These are phyloP conservation scores for Donacobius atricapilla DNA, from an alignment of 2,113 vertebrate genomes.

Conservation along the genomic window DNA sequence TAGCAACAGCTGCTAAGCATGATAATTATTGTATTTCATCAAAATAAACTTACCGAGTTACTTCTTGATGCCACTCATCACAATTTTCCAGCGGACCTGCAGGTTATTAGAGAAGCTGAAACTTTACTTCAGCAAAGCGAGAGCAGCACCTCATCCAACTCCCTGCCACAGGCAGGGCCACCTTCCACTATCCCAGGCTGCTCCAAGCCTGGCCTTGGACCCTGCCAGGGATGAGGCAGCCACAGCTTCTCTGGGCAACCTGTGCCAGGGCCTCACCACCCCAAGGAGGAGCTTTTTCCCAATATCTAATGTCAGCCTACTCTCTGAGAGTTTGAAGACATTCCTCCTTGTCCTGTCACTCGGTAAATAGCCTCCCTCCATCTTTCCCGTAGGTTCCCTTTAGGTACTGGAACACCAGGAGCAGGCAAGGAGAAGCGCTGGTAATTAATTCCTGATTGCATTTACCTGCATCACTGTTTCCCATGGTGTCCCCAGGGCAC, in stretches of 20 bases:
- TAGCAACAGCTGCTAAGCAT: slow-evolving; percentile 81
- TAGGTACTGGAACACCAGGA: not conserved
- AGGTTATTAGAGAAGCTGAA: not conserved
- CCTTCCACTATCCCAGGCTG: not conserved
- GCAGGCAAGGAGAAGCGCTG: not conserved
- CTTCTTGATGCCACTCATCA: slow-evolving; percentile 44
- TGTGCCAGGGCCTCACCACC: not conserved
- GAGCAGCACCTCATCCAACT: not conserved
- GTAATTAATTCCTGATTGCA: not conserved
- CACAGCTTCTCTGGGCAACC: not conserved
- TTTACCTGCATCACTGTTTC: not conserved
- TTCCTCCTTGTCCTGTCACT: not conserved
- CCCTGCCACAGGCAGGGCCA: not conserved
- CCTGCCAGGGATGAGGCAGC: not conserved
- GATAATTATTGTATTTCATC: slow-evolving; percentile 82
- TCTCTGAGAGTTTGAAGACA: not conserved
- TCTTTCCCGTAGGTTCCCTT: not conserved
- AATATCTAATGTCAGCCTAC: too few relatives aligned
- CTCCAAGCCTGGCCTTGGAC: not conserved
- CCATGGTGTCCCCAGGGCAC: accelerated
- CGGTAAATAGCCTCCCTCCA: not conserved
- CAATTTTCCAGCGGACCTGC: not conserved
- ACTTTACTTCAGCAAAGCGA: not conserved
- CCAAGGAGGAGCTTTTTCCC: not conserved
- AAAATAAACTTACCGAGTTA: slow-evolving; percentile 76